phyloP scores from a whole-genome alignment of 2,113 vertebrate species.

The Sclerurus mexicanus region DNA sequence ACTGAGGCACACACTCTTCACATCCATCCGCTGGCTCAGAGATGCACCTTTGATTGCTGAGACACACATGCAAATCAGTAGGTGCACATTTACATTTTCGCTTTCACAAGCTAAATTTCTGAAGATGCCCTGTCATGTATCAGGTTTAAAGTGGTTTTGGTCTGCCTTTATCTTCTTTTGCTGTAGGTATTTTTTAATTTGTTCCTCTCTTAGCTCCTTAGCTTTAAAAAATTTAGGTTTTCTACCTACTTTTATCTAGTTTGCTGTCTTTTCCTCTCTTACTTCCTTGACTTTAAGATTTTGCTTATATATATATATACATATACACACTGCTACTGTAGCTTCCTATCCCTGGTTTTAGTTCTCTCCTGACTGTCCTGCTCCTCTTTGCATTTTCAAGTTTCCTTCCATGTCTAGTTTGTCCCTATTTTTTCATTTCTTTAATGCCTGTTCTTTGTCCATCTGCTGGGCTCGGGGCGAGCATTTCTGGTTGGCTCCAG shows the following conservation, averaged over 20 bases:
- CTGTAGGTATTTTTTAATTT: background rate
- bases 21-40: fast-evolving
- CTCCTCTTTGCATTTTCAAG: background rate
- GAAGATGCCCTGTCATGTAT: background rate
- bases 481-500: background rate
- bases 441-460: background rate
- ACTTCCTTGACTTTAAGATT: background rate
- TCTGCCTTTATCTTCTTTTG: background rate
- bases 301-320: background rate
- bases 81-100: background rate
- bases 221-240: background rate
- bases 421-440: background rate
- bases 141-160: background rate
- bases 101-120: background rate
- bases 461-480: background rate
- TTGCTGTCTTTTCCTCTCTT: background rate
- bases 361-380: background rate
- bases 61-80: background rate
- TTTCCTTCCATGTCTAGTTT: background rate
- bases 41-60: background rate
- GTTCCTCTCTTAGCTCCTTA: background rate
- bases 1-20: background rate
- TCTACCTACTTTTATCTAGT: background rate
- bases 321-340: background rate
- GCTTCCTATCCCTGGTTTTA: background rate